Evolutionary conservation across 2,797 vertebrate species (phyloP).

Genomic region (Acanthopagrus latus): DNA sequence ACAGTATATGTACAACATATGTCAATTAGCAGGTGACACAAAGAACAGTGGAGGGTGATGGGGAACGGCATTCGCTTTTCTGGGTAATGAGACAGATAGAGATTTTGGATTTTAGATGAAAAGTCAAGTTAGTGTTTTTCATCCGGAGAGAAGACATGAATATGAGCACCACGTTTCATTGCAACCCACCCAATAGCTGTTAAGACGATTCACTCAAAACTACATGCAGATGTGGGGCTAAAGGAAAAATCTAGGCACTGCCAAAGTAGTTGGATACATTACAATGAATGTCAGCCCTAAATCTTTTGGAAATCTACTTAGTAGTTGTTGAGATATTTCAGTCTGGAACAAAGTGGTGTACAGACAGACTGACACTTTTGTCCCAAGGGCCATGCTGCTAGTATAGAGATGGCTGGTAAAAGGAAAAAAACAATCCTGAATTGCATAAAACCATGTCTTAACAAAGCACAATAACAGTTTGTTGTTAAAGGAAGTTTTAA

Average conservation of each 20-base stretch:
- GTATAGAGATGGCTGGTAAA: neutral
- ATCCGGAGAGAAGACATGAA: no score
- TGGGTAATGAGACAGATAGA: neutral
- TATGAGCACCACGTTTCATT: neutral
- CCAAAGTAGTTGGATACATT: no score
- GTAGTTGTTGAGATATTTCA: neutral
- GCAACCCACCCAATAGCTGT: neutral
- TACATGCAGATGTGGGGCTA: no score
- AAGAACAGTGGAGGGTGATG: neutral
- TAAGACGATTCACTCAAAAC: neutral
- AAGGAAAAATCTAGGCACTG: no score
- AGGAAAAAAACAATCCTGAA: neutral
- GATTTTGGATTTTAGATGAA: neutral
- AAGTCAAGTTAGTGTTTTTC: neutral
- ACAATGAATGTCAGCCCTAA: neutral
- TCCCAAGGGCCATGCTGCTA: neutral
- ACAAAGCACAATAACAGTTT: neutral
- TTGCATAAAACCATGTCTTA: neutral
- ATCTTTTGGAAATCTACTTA: neutral
- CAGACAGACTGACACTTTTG: neutral
- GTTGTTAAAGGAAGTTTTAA: slow-evolving; percentile 25
- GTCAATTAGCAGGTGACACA: slow-evolving; percentile 1
- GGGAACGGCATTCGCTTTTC: neutral
- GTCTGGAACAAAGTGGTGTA: no score
- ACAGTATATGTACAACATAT: neutral